These are phyloP conservation scores for Drosophila niveifrons DNA, from an alignment of 2,888 invertebrate species.

Conservation along the genomic window DNA sequence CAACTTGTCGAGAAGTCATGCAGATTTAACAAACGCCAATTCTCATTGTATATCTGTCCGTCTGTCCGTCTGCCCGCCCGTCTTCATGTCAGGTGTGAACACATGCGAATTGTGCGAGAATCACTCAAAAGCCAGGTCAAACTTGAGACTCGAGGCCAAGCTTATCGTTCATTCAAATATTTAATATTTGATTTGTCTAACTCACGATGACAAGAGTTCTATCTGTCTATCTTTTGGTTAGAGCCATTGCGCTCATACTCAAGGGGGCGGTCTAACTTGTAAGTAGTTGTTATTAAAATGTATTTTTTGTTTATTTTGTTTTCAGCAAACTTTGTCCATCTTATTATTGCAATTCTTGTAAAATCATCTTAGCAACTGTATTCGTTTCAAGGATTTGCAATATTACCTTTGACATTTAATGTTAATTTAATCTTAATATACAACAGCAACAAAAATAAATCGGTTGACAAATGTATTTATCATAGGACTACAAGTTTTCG, in stretches of 20 bases:
- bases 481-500: too few relatives aligned
- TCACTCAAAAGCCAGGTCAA: conserved; percentile 11
- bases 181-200: conserved; percentile 46
- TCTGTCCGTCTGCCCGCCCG: background rate
- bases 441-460: background rate
- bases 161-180: conserved; percentile 54
- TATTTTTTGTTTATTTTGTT: background rate
- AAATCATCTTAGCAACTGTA: background rate
- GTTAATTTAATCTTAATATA: background rate
- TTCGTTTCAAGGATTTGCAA: background rate
- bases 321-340: background rate
- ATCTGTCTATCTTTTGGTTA: conserved; percentile 4
- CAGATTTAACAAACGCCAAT: conserved; percentile 43
- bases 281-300: background rate
- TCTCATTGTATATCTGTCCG: conserved; percentile 7
- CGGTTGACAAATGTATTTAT: too few relatives aligned
- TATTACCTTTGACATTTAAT: background rate
- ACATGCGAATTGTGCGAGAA: conserved; percentile 21
- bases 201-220: conserved; percentile 28
- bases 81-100: conserved; percentile 39
- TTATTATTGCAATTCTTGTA: background rate
- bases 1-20: conserved; percentile 52
- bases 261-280: background rate
- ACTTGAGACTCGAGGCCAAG: conserved; percentile 34
- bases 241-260: background rate